These are phyloP conservation scores for Aldrovandia affinis DNA, from an alignment of 2,797 vertebrate genomes.

Conservation along the genomic window DNA sequence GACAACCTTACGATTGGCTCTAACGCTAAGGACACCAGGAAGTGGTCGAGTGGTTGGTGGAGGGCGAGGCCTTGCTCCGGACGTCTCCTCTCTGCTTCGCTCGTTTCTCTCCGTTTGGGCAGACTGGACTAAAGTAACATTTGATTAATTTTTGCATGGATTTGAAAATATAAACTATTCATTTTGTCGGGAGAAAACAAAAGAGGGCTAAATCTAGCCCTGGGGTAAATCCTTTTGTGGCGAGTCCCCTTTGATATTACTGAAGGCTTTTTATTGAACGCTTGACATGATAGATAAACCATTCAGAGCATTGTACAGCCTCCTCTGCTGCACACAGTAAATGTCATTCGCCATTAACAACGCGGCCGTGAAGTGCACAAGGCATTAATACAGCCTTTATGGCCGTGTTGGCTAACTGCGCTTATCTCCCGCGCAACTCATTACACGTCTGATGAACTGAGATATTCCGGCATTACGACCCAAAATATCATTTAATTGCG, in stretches of 20 bases:
- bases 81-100: background rate
- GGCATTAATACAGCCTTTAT: slow-evolving; percentile 79
- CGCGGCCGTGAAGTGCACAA: slow-evolving; percentile 75
- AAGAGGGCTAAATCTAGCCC: slow-evolving; percentile 74
- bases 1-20: too few relatives aligned
- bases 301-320: slow-evolving; percentile 75
- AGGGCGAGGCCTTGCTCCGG: background rate
- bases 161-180: slow-evolving; percentile 74
- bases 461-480: slow-evolving; percentile 63
- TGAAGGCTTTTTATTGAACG: slow-evolving; percentile 73
- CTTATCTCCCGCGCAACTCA: slow-evolving; percentile 60
- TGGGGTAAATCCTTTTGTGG: slow-evolving; percentile 73
- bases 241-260: slow-evolving; percentile 75
- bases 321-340: slow-evolving; percentile 75
- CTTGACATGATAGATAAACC: slow-evolving; percentile 81
- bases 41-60: too few relatives aligned
- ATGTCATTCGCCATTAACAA: slow-evolving; percentile 81
- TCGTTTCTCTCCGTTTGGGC: slow-evolving; percentile 45
- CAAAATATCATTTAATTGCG: slow-evolving; percentile 73
- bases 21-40: background rate
- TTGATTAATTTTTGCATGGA: slow-evolving; percentile 74
- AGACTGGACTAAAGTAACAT: slow-evolving; percentile 66
- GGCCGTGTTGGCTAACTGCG: slow-evolving; percentile 71
- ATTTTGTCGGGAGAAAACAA: slow-evolving; percentile 71
- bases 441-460: slow-evolving; percentile 49